Evolutionary conservation across 1,140 invertebrate genomes (phyloP), one percentile per base, ranked within the genome.

Genomic region (Eriocheir sinensis): DNA sequence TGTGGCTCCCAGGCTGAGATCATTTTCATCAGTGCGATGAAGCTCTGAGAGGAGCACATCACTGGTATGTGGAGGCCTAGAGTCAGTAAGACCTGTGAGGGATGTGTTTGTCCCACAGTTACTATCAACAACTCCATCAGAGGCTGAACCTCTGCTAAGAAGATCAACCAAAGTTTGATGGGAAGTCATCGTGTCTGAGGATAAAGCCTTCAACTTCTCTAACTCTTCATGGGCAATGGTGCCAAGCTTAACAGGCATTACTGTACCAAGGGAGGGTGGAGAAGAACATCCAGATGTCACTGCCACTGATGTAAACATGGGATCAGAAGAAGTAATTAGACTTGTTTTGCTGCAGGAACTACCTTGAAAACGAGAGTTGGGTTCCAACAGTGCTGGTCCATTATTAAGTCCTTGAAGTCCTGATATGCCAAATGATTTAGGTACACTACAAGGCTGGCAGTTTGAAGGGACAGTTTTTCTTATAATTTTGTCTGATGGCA

Each of bases 11-110:
- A 95, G 86, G n/a, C 94, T 95, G 8, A 95, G 83, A 27, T 95
- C 94, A 89, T 91, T 92, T 48, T 95, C 94, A 92, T 95, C 94
- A 88, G 85, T 95, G 41, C 94, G 94, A 38, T 95, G 94, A 2
- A 92, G 88, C 83, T 95, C 94, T 80, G 94, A 95, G 34, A 95
- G 53, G 34, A 95, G 81, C 15, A 95, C 94, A 92, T 95, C 94
- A 79, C 80, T 85, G 36, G 94, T 92, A 72, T 95, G 94, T 17
- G 91, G 60, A 30, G 85, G 41, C 27, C 90, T 90, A 44, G 40
- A 80, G 40, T 92, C 94, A 79, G 91, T 79, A n/a, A 95, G 48
- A 34, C 91, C 79, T 21, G 89, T 44, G 3, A 95, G 85, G 27
- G 91, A 79, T 15, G 80, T 92, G 34, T 91, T 85, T 30, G 41